Percentiles rank a stretch among this genome's conserved stretches.
phyloP scores from a whole-genome alignment of 92 coral and sea anemone genomes.

The Phymanthus crucifer region DNA sequence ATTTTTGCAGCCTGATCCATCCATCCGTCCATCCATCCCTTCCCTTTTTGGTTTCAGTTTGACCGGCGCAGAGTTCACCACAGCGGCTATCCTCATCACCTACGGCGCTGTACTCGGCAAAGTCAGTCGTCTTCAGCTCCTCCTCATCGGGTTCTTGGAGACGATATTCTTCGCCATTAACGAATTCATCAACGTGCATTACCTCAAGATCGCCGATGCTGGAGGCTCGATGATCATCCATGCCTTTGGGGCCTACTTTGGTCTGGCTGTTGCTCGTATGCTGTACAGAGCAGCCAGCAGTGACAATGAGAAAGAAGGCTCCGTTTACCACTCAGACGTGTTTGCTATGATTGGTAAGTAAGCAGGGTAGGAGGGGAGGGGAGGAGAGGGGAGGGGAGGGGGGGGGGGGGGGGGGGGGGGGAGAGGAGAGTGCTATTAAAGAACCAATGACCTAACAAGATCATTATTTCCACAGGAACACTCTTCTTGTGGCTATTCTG shows the following conservation, averaged over 20 bases:
- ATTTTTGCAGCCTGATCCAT: too few species aligned
- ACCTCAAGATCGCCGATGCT: constrained; percentile 73
- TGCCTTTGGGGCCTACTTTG: constrained; percentile 74
- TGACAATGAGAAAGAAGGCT: constrained; percentile 56
- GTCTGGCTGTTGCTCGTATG: constrained; percentile 61
- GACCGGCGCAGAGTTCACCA: constrained; percentile 64
- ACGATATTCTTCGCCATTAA: constrained; percentile 60
- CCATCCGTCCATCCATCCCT: too few species aligned
- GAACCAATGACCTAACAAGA: neutral
- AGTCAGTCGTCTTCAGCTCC: constrained; percentile 75
- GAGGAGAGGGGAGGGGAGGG: neutral
- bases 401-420: neutral
- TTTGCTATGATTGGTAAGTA: constrained; percentile 72
- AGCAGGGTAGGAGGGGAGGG: neutral
- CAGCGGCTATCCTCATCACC: constrained; percentile 71
- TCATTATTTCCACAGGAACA: constrained; percentile 45
- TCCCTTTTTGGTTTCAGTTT: too few species aligned
- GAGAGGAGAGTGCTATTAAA: neutral
- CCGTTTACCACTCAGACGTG: constrained; percentile 69
- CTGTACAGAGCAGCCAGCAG: constrained; percentile 38
- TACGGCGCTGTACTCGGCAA: constrained; percentile 74
- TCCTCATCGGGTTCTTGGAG: constrained; percentile 62
- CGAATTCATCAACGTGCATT: constrained; percentile 56
- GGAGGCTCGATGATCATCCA: constrained; percentile 78
- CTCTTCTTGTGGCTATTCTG: constrained; percentile 80